A percentile compares a stretch with the other conserved stretches of the same genome.
Conservation (phyloP, 1,140 invertebrate species). For the Cherax destructor region DNA sequence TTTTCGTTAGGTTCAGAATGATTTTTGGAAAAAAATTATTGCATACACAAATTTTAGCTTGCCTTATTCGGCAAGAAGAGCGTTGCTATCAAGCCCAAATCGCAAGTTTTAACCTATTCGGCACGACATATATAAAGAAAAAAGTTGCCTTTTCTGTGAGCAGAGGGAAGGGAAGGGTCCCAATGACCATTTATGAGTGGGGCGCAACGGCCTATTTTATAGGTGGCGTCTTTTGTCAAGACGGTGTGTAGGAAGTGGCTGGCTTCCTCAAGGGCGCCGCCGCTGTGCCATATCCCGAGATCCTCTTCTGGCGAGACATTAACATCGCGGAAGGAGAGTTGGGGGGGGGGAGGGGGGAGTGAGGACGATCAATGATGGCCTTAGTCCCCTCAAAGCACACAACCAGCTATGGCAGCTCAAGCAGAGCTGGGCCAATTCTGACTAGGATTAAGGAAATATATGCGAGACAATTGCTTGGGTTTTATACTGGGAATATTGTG, state of each 20-base stretch:
- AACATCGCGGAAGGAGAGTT: not conserved
- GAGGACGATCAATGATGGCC: not conserved
- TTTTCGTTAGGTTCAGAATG: too few species aligned
- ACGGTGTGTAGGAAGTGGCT: not conserved
- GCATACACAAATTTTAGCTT: too few species aligned
- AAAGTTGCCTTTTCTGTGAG: too few species aligned
- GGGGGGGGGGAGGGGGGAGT: not conserved
- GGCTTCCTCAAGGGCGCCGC: constrained; percentile 3
- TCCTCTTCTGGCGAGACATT: constrained; percentile 6
- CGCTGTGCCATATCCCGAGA: not conserved
- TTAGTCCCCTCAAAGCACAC: not conserved
- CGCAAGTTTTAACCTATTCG: too few species aligned
- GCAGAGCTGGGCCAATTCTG: not conserved
- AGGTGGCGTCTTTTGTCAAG: constrained; percentile 1
- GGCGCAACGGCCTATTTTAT: not conserved
- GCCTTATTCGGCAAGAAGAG: too few species aligned
- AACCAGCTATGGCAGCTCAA: not conserved
- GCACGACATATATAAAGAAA: too few species aligned
- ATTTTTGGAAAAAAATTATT: too few species aligned
- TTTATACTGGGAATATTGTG: not conserved
- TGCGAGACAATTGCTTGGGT: not conserved
- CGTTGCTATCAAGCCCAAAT: too few species aligned
- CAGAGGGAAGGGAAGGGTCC: too few species aligned
- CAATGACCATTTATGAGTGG: not conserved
- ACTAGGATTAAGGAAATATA: not conserved